phyloP scores from a whole-genome alignment of 2,113 vertebrate genomes.

The Thomomys bottae region DNA sequence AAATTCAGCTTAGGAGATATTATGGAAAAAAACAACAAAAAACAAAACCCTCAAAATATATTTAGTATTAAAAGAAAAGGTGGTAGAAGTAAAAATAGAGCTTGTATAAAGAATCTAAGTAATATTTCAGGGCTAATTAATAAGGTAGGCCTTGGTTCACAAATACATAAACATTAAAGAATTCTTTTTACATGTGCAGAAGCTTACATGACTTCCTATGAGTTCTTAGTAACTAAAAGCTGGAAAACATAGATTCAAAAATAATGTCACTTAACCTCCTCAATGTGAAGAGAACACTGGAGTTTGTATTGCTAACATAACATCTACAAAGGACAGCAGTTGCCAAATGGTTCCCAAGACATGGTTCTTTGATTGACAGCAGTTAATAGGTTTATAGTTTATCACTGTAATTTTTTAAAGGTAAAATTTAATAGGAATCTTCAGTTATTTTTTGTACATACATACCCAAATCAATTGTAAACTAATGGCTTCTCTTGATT shows the following conservation, averaged over 20 bases:
- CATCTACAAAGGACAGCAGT: background rate
- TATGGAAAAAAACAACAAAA: background rate
- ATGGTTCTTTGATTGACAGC: background rate
- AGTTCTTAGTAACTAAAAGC: background rate
- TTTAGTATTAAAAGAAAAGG: background rate
- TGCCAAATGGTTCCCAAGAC: background rate
- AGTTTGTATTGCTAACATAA: background rate
- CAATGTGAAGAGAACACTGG: background rate
- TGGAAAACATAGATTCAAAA: background rate
- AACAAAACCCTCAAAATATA: too few species aligned
- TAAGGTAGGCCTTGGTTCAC: background rate
- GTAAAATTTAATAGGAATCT: conserved; percentile 6
- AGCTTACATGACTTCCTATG: background rate
- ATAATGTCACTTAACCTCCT: background rate
- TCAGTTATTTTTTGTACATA: background rate
- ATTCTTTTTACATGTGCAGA: background rate
- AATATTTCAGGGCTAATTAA: background rate
- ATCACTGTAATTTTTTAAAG: background rate
- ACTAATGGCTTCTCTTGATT: background rate
- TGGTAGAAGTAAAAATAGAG: background rate
- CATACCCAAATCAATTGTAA: background rate
- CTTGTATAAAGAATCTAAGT: background rate
- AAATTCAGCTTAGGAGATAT: background rate
- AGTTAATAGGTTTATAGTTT: background rate
- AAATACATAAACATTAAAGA: background rate